Evolutionary conservation across 2,797 vertebrate genomes (phyloP).

Genomic region (Cynodonichthys magdalenae): DNA sequence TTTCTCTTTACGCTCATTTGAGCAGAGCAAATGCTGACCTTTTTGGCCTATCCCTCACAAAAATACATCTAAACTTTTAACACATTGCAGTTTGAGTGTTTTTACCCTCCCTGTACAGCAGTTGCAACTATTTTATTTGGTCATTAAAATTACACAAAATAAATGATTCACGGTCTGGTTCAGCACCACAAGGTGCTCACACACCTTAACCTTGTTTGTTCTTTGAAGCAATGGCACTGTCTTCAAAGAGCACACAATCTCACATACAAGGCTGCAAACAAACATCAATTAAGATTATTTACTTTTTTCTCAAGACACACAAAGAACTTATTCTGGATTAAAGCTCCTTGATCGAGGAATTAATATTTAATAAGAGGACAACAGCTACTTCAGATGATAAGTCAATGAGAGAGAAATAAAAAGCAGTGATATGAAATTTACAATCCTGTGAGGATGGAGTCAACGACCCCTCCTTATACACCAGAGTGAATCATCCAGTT

Average conservation of each 20-base stretch:
- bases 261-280: neutral
- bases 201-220: neutral
- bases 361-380: neutral
- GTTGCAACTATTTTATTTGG: neutral
- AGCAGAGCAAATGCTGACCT: neutral
- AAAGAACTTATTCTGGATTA: neutral
- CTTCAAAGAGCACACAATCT: slow-evolving; percentile 7
- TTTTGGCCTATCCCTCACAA: neutral
- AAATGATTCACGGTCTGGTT: slow-evolving; percentile 1
- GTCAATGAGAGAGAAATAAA: neutral
- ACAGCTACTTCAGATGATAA: slow-evolving; percentile 1
- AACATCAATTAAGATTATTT: neutral
- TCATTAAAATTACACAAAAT: neutral
- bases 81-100: neutral
- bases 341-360: neutral
- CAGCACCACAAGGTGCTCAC: slow-evolving; percentile 9
- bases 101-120: neutral
- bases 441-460: slow-evolving; percentile 23
- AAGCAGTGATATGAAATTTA: neutral
- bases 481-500: slow-evolving; percentile 59
- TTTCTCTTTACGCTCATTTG: no score
- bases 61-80: neutral
- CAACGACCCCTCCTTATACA: slow-evolving; percentile 26
- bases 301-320: no score
- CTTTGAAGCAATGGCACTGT: neutral